Percentiles rank a stretch among this genome's conserved stretches.
phyloP scores from a whole-genome alignment of 2,113 vertebrate species.

The Amblyornis subalaris region DNA sequence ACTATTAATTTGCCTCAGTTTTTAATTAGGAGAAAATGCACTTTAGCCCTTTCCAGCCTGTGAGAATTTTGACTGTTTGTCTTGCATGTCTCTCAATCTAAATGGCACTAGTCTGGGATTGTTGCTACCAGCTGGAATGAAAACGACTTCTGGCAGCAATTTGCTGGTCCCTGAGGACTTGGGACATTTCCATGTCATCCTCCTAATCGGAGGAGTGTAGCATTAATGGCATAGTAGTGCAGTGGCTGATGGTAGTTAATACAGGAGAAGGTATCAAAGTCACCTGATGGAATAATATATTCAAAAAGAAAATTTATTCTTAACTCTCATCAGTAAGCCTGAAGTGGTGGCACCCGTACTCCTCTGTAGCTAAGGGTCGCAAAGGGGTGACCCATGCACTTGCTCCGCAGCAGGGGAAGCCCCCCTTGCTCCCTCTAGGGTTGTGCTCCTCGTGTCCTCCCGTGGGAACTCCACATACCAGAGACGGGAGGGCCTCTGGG shows the following conservation, averaged over 20 bases:
- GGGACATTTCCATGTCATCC: constrained; percentile 30
- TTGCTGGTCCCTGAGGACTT: constrained; percentile 9
- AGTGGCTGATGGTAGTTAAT: not conserved
- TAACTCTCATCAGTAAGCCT: not conserved
- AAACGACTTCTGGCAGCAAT: constrained; percentile 18
- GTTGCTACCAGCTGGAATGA: not conserved
- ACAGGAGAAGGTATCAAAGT: not conserved
- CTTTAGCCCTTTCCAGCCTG: constrained; percentile 5
- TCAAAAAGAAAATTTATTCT: not conserved
- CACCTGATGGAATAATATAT: not conserved
- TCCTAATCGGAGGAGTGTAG: not conserved
- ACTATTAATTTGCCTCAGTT: not conserved
- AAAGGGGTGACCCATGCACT: accelerated
- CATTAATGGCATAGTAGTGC: not conserved
- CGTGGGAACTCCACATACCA: not conserved
- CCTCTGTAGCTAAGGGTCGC: not conserved
- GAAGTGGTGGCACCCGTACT: not conserved
- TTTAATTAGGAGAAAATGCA: constrained; percentile 24
- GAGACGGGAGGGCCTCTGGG: not conserved
- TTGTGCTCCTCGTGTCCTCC: accelerated
- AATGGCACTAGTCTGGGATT: constrained; percentile 27
- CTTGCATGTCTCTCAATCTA: not conserved
- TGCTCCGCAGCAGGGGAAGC: not conserved
- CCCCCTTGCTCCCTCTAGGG: not conserved
- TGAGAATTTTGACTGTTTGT: not conserved